A percentile compares a stretch with the other conserved stretches of the same genome.
phyloP scores from a whole-genome alignment of 92 coral and sea anemone species.

The Palythoa grandis region DNA sequence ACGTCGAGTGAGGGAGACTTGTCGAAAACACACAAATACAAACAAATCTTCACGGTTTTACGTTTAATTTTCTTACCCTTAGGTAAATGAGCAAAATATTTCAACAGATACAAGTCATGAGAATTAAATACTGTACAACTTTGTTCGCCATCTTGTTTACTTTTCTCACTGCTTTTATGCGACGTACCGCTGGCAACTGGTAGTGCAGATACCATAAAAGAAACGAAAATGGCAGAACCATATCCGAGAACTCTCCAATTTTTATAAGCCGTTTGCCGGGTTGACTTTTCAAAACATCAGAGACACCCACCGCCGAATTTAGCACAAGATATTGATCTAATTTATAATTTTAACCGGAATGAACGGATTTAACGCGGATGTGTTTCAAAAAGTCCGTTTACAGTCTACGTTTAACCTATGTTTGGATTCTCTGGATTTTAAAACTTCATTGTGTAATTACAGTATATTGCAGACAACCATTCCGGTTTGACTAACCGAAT shows the following conservation, averaged over 20 bases:
- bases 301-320: not conserved
- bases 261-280: not conserved
- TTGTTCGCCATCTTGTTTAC: constrained; percentile 1
- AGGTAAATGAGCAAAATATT: not conserved
- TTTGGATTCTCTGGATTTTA: not conserved
- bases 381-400: not conserved
- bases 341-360: not conserved
- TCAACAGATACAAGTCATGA: not conserved
- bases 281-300: not conserved
- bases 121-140: not conserved
- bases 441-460: not conserved
- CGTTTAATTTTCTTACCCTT: not conserved
- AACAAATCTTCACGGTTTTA: not conserved
- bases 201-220: not conserved
- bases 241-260: not conserved
- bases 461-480: not conserved
- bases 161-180: not conserved
- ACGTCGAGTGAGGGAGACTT: not conserved
- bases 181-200: not conserved
- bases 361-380: not conserved
- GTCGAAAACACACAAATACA: not conserved
- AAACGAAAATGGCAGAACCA: not conserved
- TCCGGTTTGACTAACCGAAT: not conserved
- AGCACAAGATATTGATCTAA: not conserved
- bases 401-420: not conserved